Evolutionary conservation across 2,113 vertebrate species (phyloP).

Genomic region (Rhinogobius similis): DNA sequence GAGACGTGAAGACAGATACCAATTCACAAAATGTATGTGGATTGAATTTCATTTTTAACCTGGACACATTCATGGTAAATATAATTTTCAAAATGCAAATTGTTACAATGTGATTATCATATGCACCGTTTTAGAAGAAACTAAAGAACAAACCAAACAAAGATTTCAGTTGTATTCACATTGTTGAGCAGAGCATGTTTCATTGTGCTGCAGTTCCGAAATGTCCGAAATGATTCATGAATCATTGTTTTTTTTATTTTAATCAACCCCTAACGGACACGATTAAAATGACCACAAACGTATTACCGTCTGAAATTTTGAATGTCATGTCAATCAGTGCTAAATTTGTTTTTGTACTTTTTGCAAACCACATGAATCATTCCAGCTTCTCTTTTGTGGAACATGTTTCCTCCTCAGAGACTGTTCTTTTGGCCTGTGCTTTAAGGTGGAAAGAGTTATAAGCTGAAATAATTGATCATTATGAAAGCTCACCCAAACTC

Average conservation of each 20-base stretch:
- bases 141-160: background rate
- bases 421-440: slow-evolving; percentile 9
- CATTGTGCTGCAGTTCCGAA: too few relatives aligned
- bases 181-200: background rate
- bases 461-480: slow-evolving; percentile 18
- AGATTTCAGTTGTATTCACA: background rate
- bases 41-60: slow-evolving; percentile 1
- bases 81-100: background rate
- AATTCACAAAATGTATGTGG: slow-evolving; percentile 14
- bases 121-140: background rate
- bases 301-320: background rate
- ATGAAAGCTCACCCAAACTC: slow-evolving; percentile 20
- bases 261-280: background rate
- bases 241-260: too few relatives aligned
- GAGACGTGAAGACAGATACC: slow-evolving; percentile 6
- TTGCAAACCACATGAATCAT: background rate
- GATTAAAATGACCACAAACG: background rate
- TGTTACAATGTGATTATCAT: background rate
- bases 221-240: too few relatives aligned
- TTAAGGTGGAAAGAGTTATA: slow-evolving; percentile 17
- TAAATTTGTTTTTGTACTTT: background rate
- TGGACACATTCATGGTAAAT: background rate
- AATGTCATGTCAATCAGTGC: background rate
- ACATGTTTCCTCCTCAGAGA: slow-evolving; percentile 2
- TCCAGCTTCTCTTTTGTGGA: background rate